Evolutionary conservation across 1,140 invertebrate genomes (phyloP).

Genomic region (Notospermus geniculatus): DNA sequence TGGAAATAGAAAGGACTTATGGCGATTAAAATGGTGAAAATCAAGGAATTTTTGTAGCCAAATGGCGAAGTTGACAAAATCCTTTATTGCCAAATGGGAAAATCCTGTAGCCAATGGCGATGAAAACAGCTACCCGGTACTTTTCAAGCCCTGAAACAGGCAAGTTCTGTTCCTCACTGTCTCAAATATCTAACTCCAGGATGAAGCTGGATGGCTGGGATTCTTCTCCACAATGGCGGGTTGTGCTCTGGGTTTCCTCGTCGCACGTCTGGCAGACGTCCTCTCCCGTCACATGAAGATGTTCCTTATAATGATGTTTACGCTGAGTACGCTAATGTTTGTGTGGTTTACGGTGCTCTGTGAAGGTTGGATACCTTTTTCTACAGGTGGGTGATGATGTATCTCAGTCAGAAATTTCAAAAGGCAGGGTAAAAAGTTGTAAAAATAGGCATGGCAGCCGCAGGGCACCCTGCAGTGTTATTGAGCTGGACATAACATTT

Average conservation of each 20-base stretch:
- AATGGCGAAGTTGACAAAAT: too few species aligned
- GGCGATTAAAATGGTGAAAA: too few species aligned
- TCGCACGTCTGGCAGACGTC: conserved; percentile 37
- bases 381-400: conserved; percentile 17
- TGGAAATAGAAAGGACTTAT: too few species aligned
- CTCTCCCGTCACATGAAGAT: conserved; percentile 34
- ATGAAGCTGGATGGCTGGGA: conserved; percentile 39
- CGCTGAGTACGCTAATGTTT: conserved; percentile 21
- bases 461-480: too few species aligned
- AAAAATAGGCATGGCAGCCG: background rate
- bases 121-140: too few species aligned
- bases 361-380: conserved; percentile 13
- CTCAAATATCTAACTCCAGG: too few species aligned
- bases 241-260: conserved; percentile 32
- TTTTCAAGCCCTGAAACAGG: too few species aligned
- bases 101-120: too few species aligned
- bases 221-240: conserved; percentile 37
- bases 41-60: too few species aligned
- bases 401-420: background rate
- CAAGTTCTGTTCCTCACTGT: too few species aligned
- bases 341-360: conserved; percentile 24
- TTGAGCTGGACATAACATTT: too few species aligned
- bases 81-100: too few species aligned
- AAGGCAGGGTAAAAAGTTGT: background rate
- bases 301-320: conserved; percentile 27